Evolutionary conservation across 2,113 vertebrate species (phyloP), one percentile per base, ranked within the genome.

Genomic region (Alexandromys fortis): DNA sequence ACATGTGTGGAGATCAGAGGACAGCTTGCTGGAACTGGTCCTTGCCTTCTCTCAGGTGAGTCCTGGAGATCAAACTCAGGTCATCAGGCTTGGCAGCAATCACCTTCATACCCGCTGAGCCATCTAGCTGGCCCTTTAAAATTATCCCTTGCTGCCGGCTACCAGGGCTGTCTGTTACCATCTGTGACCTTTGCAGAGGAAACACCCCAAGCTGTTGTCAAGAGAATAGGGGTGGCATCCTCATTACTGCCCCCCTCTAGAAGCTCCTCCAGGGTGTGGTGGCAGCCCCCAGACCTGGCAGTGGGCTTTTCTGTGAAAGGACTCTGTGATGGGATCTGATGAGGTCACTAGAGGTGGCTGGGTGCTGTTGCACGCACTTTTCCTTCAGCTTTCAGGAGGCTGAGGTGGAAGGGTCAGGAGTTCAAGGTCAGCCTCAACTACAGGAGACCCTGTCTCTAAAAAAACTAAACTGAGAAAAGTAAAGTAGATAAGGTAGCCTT

Each of bases 331-430:
- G 49, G 68, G 33, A 52, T 73, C 35, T n/a, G 33, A 35, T 72
- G 22, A n/a, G 86, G 35, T 52, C 12, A 3, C 35, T 30, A 4
- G 67, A 88, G 49, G 22, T 87, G 65, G 12, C 65, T 5, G 12
- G 22, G n/a, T 22, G 35, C 35, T 3, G 33, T 9, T 1, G 3
- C 2, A 5, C 16, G 1, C 30, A 68, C 7, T n/a, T 52, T 3
- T n/a, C 65, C n/a, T 26, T 21, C 33, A 52, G 67, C 33, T 8
- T 24, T 70, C 17, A n/a, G 67, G 67, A 72, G 22, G n/a, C 81
- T 42, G 21, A 63, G 58, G 81, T 24, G 58, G 55, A 55, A 61
- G n/a, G 22, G 35, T 38, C 58, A 83, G 55, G 12, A 63, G 67
- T 72, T 52, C 47, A 87, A 87, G 47, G 33, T 13, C 21, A 35